Evolutionary conservation across 2,113 vertebrate genomes (phyloP).

Genomic region (mouse (Mus musculus)): GRCm39 chr19:23967001-23967500

Average conservation of each 20-base stretch:
- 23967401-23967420: background rate
- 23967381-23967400: background rate
- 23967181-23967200: constrained; percentile 3
- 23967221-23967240: background rate
- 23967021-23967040: constrained; percentile 23
- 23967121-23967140: background rate
- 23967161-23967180: background rate
- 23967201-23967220: background rate
- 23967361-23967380: background rate
- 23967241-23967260: background rate
- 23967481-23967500: background rate
- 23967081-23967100: background rate
- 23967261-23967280: background rate
- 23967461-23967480: background rate
- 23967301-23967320: background rate
- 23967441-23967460: constrained; percentile 44
- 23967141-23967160: background rate
- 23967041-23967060: background rate
- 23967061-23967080: background rate
- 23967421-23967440: background rate
- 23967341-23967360: background rate
- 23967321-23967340: background rate
- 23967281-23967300: background rate
- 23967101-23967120: background rate
- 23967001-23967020: background rate